Conservation (phyloP, 2,888 invertebrate species). For the Andrena bicolor region DNA sequence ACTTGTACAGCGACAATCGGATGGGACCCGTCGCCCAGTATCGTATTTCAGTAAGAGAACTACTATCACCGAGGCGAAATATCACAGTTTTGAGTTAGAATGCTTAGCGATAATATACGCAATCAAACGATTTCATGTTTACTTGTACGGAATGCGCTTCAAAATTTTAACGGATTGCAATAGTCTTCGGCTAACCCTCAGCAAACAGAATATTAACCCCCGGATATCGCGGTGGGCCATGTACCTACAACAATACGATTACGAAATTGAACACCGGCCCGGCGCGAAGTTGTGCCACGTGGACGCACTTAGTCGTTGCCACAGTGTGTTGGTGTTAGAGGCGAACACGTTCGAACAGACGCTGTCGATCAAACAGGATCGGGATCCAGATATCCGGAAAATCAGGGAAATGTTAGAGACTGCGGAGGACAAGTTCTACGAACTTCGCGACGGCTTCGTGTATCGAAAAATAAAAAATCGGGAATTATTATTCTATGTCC, state of each 20-base stretch:
- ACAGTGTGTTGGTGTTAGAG: background rate
- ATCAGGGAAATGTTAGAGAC: background rate
- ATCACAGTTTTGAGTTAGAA: slow-evolving; percentile 24
- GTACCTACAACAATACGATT: slow-evolving; percentile 4
- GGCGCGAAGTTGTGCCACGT: background rate
- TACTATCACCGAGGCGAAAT: slow-evolving; percentile 5
- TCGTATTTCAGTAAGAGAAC: slow-evolving; percentile 22
- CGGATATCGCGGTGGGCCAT: slow-evolving; percentile 19
- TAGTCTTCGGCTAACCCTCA: slow-evolving; percentile 21
- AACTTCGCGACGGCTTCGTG: slow-evolving; percentile 5
- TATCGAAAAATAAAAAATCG: background rate
- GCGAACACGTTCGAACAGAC: slow-evolving; percentile 22
- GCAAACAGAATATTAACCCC: slow-evolving; percentile 22
- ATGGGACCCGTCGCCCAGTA: background rate
- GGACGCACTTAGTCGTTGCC: slow-evolving; percentile 12
- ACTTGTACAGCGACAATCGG: slow-evolving; percentile 8
- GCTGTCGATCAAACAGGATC: slow-evolving; percentile 2
- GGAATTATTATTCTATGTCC: background rate
- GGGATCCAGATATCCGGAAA: background rate
- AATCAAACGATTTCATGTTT: slow-evolving; percentile 28
- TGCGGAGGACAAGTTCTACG: slow-evolving; percentile 5
- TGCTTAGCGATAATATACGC: slow-evolving; percentile 14
- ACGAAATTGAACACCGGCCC: background rate
- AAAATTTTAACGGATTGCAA: slow-evolving; percentile 27
- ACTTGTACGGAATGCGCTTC: slow-evolving; percentile 14